A percentile compares a stretch with the other conserved stretches of the same genome.
Evolutionary conservation across 2,888 invertebrate species (phyloP).

Genomic region (Drosophila nr. perissopoda): DNA sequence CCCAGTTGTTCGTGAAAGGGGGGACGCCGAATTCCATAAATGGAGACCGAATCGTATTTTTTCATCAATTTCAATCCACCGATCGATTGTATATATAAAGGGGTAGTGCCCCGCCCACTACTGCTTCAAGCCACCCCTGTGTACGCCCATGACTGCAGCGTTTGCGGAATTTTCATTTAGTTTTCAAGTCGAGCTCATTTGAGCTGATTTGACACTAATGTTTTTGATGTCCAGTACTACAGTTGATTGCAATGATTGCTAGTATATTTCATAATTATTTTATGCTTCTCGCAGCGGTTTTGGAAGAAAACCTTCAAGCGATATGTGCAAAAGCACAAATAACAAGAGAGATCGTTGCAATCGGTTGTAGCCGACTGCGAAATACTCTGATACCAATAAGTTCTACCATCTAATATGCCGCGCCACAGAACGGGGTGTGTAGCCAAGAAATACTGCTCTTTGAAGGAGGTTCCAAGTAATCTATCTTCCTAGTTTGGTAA

Average conservation of each 20-base stretch:
- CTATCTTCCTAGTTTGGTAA: not conserved
- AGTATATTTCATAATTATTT: conserved; percentile 10
- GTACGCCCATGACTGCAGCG: conserved; percentile 9
- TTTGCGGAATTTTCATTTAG: conserved; percentile 36
- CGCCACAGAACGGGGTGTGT: not conserved
- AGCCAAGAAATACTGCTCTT: not conserved
- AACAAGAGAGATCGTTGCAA: not conserved
- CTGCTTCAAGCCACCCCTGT: not conserved
- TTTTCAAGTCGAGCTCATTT: conserved; percentile 8
- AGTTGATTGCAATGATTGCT: conserved; percentile 9
- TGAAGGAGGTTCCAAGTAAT: not conserved
- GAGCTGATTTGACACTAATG: conserved; percentile 5
- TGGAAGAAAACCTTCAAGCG: not conserved
- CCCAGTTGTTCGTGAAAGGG: not conserved
- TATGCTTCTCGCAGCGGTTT: conserved; percentile 1
- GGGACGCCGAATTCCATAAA: not conserved
- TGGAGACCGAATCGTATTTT: not conserved
- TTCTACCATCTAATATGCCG: not conserved
- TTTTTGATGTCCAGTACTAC: conserved; percentile 8
- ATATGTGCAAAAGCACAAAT: not conserved
- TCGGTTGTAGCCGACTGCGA: not conserved
- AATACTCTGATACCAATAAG: not conserved
- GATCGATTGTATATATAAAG: not conserved
- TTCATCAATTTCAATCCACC: not conserved
- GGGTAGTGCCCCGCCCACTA: not conserved